Base-by-base conservation (phyloP, 2,888 invertebrate species). In the Ormyrus nitidulus region DNA sequence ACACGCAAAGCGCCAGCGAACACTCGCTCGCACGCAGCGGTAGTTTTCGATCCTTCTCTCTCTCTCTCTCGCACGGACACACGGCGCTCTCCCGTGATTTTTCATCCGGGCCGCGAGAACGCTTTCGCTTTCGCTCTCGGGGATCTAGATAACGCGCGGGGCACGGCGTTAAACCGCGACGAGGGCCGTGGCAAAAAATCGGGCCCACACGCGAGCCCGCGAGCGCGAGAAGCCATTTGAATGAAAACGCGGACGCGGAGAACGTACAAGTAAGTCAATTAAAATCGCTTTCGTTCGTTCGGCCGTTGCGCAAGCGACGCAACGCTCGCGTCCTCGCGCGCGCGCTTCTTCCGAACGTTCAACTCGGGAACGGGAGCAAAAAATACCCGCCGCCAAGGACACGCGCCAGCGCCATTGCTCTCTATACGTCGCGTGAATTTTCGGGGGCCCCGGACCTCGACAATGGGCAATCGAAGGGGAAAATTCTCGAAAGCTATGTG, bases 401-500 rank as follows among this genome's bases (percentile, higher is more conserved):
- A 19, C 34, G 34, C 61, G 19, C n/a, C n/a, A n/a, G n/a, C 9
- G 61, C 61, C 13, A 34, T 19, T 10, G 0, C 7, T 6, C 34
- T 8, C 61, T 19, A 61, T 34, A 9, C 4, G 34, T 19, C 61
- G 61, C 9, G 66, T 48, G 59, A 7, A 59, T 49, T 19, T 13
- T 49, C 48, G 11, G 3, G 6, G 11, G 2, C 48, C 9, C 11
- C 8, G 5, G 58, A 7, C 64, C 11, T 13, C 13, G 66, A 75
- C 74, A 79, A 75, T 75, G 75, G 79, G 70, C 79, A 75, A 80
- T 76, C 76, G 72, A 76, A 80, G 76, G 76, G 80, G 77, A 76
- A 80, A 80, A 80, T 76, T 72, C 72, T 76, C 75, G 79, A 79
- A 79, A 79, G 79, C 69, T 59, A 70, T 59, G 34, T 34, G 34